Evolutionary conservation across 2,113 vertebrate genomes (phyloP).

Genomic region (Melanocharis versteri): DNA sequence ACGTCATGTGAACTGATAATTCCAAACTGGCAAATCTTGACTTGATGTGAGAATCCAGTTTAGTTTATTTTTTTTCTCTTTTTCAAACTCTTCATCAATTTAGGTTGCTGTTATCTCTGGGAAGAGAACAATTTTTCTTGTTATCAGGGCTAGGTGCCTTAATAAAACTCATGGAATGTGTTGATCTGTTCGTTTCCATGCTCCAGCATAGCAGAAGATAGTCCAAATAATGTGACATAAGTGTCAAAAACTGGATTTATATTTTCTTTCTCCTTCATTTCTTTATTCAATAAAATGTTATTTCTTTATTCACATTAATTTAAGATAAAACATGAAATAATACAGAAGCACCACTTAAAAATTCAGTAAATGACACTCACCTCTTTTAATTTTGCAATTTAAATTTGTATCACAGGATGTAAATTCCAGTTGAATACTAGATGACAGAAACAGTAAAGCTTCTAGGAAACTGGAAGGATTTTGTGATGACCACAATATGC

Average conservation of each 20-base stretch:
- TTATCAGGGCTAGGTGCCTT: neutral
- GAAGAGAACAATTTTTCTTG: neutral
- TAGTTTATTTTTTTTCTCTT: neutral
- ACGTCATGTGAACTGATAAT: neutral
- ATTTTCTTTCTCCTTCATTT: neutral
- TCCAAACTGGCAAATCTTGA: neutral
- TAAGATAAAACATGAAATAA: neutral
- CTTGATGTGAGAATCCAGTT: neutral
- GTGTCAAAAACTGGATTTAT: neutral
- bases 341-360: neutral
- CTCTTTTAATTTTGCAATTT: neutral
- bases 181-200: neutral
- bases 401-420: neutral
- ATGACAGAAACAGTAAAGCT: neutral
- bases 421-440: neutral
- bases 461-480: neutral
- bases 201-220: neutral
- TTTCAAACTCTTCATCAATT: neutral
- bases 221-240: neutral
- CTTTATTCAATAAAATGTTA: neutral
- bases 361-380: neutral
- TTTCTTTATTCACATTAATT: neutral
- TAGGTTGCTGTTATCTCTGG: neutral
- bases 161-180: neutral
- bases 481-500: neutral